A percentile compares a stretch with the other conserved stretches of the same genome.
Evolutionary conservation across 2,797 vertebrate species (phyloP).

Genomic region (Potorous gilbertii): DNA sequence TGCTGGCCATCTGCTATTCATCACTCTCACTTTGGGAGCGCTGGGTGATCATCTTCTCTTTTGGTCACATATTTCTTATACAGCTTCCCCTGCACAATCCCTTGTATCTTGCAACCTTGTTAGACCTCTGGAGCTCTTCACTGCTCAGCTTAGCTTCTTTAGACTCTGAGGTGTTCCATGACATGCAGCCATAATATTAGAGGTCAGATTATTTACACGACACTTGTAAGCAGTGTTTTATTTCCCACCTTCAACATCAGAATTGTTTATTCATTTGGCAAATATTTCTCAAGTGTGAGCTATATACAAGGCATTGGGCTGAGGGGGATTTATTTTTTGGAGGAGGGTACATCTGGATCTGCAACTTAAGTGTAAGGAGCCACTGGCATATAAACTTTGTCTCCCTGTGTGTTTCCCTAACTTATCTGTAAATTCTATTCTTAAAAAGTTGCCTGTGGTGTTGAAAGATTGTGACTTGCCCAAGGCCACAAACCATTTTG

Average conservation of each 20-base stretch:
- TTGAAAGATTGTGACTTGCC: not conserved
- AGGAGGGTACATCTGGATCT: not conserved
- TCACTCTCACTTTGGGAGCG: not conserved
- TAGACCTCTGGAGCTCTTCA: not conserved
- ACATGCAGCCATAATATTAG: not conserved
- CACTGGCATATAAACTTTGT: not conserved
- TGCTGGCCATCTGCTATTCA: not conserved
- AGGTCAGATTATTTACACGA: not conserved
- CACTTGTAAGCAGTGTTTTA: not conserved
- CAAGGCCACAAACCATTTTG: not conserved
- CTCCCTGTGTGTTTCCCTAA: not conserved
- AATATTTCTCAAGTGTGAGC: not conserved
- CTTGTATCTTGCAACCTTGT: not conserved
- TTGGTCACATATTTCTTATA: not conserved
- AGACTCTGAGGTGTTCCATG: not conserved
- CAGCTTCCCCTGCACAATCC: not conserved
- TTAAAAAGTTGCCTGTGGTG: not conserved
- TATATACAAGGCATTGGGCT: not conserved
- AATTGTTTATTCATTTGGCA: not conserved
- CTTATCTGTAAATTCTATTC: not conserved
- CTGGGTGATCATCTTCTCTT: not conserved
- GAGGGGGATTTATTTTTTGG: not conserved
- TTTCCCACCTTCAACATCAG: not conserved
- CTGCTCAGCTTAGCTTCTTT: not conserved
- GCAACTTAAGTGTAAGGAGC: not conserved